Evolutionary conservation across 2,113 vertebrate species (phyloP).

Genomic region (Cricetomys ansorgei): DNA sequence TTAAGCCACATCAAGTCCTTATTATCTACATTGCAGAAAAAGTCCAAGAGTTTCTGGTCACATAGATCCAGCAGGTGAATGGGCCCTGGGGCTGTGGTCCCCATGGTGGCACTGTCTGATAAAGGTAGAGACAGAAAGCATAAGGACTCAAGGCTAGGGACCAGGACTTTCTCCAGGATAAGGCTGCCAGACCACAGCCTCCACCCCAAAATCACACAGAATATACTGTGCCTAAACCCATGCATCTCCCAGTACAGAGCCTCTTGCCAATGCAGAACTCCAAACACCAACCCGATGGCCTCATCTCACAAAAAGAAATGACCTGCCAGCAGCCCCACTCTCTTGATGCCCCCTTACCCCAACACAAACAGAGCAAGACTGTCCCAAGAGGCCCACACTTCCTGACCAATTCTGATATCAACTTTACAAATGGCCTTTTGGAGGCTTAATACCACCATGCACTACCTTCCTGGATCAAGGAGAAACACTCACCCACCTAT

Average conservation of each 20-base stretch:
- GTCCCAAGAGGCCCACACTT: neutral
- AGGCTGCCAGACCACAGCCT: neutral
- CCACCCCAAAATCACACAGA: neutral
- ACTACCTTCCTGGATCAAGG: neutral
- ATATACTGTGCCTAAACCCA: neutral
- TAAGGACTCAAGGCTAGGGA: neutral
- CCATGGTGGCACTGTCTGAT: conserved; percentile 80
- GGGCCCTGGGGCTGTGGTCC: conserved; percentile 20
- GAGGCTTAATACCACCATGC: neutral
- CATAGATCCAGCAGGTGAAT: conserved; percentile 86
- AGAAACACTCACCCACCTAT: neutral
- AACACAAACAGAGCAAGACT: neutral
- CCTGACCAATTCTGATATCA: neutral
- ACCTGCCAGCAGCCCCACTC: neutral
- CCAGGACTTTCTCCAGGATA: neutral
- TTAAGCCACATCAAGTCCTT: conserved; percentile 93
- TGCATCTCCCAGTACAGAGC: neutral
- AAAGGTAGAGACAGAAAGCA: neutral
- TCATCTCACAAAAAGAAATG: neutral
- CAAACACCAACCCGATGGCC: neutral
- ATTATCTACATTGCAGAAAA: conserved; percentile 87
- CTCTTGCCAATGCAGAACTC: neutral
- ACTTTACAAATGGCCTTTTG: neutral
- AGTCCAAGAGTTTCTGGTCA: conserved; percentile 86
- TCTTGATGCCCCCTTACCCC: neutral